Conservation (phyloP, 2,797 vertebrate genomes). For the Molossus alvarezi region DNA sequence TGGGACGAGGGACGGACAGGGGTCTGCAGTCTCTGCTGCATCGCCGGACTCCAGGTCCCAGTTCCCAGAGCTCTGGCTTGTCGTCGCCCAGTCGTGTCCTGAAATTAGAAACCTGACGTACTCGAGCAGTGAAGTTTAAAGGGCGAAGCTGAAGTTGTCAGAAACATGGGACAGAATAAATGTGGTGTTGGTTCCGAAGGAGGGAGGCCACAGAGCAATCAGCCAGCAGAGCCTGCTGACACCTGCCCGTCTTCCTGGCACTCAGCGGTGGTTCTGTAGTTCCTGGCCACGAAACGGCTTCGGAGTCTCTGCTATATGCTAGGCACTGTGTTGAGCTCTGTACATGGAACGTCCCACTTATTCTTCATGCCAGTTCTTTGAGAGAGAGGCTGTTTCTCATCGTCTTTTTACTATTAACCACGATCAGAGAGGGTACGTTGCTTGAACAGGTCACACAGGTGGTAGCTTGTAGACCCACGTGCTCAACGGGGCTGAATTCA, state of each 20-base stretch:
- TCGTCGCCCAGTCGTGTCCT: slow-evolving; percentile 32
- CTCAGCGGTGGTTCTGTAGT: not conserved
- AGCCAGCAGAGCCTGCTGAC: not conserved
- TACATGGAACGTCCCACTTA: accelerated
- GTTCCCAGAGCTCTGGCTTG: not conserved
- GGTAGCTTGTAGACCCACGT: not conserved
- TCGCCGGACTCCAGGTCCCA: not conserved
- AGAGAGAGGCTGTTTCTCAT: not conserved
- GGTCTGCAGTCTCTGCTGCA: not conserved
- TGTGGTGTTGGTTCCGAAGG: slow-evolving; percentile 59
- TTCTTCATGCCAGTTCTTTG: not conserved
- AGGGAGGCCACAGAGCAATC: slow-evolving; percentile 44
- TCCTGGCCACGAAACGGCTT: not conserved
- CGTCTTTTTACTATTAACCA: not conserved
- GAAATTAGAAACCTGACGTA: slow-evolving; percentile 31
- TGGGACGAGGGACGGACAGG: accelerated
- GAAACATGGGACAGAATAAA: slow-evolving; percentile 63
- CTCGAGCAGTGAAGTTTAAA: slow-evolving; percentile 62
- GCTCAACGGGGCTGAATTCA: not conserved
- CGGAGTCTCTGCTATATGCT: not conserved
- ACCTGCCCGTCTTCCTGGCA: not conserved
- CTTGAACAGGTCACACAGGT: not conserved
- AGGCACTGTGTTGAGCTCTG: not conserved
- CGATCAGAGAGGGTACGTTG: not conserved
- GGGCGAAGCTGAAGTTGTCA: slow-evolving; percentile 80